Evolutionary conservation across 2,797 vertebrate genomes (phyloP), one percentile per base, ranked within the genome.

Genomic region (Gymnothorax javanicus): DNA sequence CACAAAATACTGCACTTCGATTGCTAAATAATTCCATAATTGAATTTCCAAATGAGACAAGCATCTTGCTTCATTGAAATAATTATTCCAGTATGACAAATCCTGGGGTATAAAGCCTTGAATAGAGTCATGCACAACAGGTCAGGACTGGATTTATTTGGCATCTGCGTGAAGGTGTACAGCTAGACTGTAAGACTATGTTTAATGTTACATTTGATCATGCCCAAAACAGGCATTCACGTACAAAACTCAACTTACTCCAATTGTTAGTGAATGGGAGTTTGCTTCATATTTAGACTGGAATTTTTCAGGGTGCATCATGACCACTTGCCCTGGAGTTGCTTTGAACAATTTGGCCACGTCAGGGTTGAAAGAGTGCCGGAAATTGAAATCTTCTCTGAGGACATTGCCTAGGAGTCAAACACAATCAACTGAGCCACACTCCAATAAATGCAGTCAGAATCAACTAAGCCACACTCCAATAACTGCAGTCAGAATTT

Each of bases 331-430:
- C 84, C 97, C 96, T 0, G 95, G 92, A 57, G 96, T 96, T 0
- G 88, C 95, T 91, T 99, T 98, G 87, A 99, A 89, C 62, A 97
- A 94, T 85, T 96, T 97, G 71, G 95, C 93, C 77, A 99, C 95
- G 81, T 99, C 98, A 0, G 89, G 91, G 91, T 94, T 98, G 94
- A 99, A 99, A 23, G 97, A 96, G 91, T 99, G 99, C 89, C 97
- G 94, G 91, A 99, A 99, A 54, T 95, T 97, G 92, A 97, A 99
- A 91, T 99, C 98, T 88, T 99, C 99, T 92, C 99, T 95, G 91
- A 99, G 91, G 0, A 86, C 5, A 3, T 99, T 97, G 90, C 98
- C 99, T 99, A 90, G 2, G 52, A 71, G 56, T 52, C 67, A 60
- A 85, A 60, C 11, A 8, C 7, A 3, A 4, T 64, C 25, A 64